A percentile compares a stretch with the other conserved stretches of the same genome.
Evolutionary conservation across 2,113 vertebrate genomes (phyloP).

Genomic region (Heterochromis multidens): DNA sequence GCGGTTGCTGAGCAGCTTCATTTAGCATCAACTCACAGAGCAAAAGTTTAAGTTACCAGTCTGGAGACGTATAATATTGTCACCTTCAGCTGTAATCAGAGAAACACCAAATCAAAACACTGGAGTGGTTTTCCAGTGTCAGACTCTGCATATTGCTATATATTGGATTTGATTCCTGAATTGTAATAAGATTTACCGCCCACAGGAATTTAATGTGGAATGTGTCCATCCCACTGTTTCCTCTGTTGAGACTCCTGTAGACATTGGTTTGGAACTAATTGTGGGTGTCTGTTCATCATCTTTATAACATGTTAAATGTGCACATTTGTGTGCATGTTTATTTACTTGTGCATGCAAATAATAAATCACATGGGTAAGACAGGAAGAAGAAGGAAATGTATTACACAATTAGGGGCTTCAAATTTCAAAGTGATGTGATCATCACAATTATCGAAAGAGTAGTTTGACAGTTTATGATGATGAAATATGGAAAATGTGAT

Average conservation of each 20-base stretch:
- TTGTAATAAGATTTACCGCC: constrained; percentile 33
- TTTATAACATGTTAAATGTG: not conserved
- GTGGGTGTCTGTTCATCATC: constrained; percentile 11
- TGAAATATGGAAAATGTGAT: not conserved
- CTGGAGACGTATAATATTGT: not conserved
- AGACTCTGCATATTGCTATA: constrained; percentile 11
- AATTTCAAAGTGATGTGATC: not conserved
- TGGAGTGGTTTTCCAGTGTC: constrained; percentile 15
- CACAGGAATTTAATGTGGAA: constrained; percentile 22
- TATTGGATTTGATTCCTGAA: constrained; percentile 26
- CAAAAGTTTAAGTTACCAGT: constrained; percentile 16
- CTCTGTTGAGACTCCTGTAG: not conserved
- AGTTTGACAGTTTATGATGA: not conserved
- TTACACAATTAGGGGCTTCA: not conserved
- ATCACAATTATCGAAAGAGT: not conserved
- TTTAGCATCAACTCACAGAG: constrained; percentile 21
- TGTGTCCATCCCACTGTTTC: constrained; percentile 20
- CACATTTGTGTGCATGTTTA: not conserved
- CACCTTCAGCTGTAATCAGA: constrained; percentile 20
- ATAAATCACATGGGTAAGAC: not conserved
- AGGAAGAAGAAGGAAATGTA: not conserved
- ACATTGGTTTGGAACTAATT: constrained; percentile 11
- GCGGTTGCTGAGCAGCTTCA: not conserved
- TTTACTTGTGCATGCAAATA: not conserved
- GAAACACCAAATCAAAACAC: constrained; percentile 26